These are phyloP conservation scores for Autographa pulchrina DNA, from an alignment of 2,888 invertebrate genomes.

Conservation along the genomic window DNA sequence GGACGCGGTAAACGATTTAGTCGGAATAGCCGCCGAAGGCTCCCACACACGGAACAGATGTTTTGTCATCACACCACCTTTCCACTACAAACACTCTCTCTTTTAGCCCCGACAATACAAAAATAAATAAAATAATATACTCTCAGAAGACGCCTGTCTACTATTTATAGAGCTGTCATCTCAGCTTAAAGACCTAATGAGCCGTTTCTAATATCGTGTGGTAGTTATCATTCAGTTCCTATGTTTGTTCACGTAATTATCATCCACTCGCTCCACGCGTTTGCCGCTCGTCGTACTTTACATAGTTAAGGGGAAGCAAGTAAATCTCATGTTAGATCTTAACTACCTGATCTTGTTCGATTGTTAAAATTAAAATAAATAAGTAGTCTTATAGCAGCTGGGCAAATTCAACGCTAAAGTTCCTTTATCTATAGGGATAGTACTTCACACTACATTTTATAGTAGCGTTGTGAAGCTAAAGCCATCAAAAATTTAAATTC, in stretches of 20 bases:
- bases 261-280: slow-evolving; percentile 64
- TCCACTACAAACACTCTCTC: slow-evolving; percentile 73
- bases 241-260: slow-evolving; percentile 84
- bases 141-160: slow-evolving; percentile 70
- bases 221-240: slow-evolving; percentile 79
- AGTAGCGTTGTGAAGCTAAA: background rate
- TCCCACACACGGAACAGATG: slow-evolving; percentile 81
- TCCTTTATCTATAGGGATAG: background rate
- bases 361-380: background rate
- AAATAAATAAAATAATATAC: slow-evolving; percentile 78
- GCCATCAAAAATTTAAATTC: slow-evolving; percentile 23
- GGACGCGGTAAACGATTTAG: slow-evolving; percentile 82
- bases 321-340: background rate
- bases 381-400: background rate
- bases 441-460: background rate
- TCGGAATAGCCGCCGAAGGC: slow-evolving; percentile 72
- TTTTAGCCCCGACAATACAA: slow-evolving; percentile 71
- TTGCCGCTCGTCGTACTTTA: slow-evolving; percentile 43
- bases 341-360: background rate
- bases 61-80: slow-evolving; percentile 79
- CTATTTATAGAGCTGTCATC: slow-evolving; percentile 87
- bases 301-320: slow-evolving; percentile 28
- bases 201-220: slow-evolving; percentile 85
- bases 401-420: background rate
- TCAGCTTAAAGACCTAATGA: slow-evolving; percentile 87